Conservation (phyloP, 2,888 invertebrate species). For the Myopa tessellatipennis region DNA sequence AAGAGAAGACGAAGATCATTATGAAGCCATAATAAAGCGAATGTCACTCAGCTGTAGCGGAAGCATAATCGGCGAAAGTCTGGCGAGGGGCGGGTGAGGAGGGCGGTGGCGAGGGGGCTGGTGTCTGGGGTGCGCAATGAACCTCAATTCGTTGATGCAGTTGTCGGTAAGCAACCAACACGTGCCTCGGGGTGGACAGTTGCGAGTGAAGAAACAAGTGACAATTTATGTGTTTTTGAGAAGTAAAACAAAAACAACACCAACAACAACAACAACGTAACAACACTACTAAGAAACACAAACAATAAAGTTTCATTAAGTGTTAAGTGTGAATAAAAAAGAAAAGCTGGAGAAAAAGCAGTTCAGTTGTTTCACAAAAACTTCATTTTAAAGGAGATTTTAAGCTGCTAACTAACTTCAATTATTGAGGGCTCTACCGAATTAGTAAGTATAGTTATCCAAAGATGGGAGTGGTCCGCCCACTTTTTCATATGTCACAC, state of each 20-base stretch:
- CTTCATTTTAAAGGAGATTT: no score
- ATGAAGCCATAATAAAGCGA: neutral
- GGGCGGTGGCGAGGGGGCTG: neutral
- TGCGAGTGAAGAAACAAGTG: conserved; percentile 1
- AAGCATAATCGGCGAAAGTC: neutral
- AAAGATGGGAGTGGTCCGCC: no score
- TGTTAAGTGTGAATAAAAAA: neutral
- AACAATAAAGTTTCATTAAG: neutral
- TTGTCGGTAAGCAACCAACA: neutral
- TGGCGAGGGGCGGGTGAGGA: neutral
- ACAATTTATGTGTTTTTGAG: neutral
- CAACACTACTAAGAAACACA: neutral
- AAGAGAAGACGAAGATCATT: neutral
- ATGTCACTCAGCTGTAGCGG: neutral
- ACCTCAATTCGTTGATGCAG: neutral
- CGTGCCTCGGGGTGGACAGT: neutral
- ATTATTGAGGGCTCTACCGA: no score
- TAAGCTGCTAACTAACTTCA: no score
- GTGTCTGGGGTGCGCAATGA: neutral
- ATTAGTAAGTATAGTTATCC: no score
- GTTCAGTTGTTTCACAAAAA: no score
- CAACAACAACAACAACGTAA: neutral
- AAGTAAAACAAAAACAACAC: neutral
- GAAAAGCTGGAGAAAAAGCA: no score
- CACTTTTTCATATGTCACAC: no score